Conservation (phyloP, 2,113 vertebrate species). For the Propithecus coquereli region DNA sequence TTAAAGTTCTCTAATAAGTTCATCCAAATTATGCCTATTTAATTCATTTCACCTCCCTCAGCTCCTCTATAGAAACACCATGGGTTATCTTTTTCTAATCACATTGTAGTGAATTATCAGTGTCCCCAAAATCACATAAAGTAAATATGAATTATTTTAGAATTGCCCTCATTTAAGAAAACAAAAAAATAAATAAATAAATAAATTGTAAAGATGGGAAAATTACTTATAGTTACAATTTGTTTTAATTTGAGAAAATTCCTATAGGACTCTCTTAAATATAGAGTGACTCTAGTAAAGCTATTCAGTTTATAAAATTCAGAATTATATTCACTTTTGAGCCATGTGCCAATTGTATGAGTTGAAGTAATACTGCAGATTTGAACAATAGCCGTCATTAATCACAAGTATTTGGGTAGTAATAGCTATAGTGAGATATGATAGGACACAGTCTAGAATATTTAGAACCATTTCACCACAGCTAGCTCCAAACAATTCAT, state of each 20-base stretch:
- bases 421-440: background rate
- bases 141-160: constrained; percentile 3
- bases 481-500: background rate
- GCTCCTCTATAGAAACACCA: background rate
- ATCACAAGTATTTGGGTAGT: background rate
- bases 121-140: background rate
- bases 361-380: background rate
- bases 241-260: background rate
- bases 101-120: background rate
- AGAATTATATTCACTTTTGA: background rate
- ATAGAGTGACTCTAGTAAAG: background rate
- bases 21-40: background rate
- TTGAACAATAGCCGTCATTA: background rate
- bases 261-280: background rate
- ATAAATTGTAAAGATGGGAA: background rate
- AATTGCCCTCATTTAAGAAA: background rate
- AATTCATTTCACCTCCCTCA: background rate
- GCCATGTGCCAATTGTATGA: background rate
- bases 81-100: background rate
- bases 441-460: background rate
- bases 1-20: background rate
- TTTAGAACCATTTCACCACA: constrained; percentile 1
- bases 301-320: background rate
- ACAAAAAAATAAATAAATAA: background rate
- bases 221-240: background rate